phyloP scores from a whole-genome alignment of 1,140 invertebrate species.

The Drosophila setifemur region DNA sequence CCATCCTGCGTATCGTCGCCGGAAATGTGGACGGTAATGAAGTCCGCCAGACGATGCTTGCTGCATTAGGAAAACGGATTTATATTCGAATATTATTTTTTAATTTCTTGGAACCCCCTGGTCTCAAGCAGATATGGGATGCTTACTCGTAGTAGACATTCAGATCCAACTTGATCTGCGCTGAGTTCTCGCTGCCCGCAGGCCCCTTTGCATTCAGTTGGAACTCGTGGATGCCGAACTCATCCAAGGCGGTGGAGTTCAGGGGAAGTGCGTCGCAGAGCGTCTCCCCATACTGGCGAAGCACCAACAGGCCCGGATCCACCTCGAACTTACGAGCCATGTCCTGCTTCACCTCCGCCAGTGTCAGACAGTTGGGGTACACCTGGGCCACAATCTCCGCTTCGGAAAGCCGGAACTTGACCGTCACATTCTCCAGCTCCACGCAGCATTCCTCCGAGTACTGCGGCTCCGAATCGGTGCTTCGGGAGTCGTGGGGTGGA shows the following conservation, averaged over 20 bases:
- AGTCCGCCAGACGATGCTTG: constrained; percentile 82
- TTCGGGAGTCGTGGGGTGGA: constrained; percentile 6
- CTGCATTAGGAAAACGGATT: constrained; percentile 14
- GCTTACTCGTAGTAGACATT: constrained; percentile 72
- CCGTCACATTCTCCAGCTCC: constrained; percentile 68
- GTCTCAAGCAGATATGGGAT: too few relatives aligned
- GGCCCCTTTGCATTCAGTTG: constrained; percentile 44
- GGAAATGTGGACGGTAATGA: constrained; percentile 83
- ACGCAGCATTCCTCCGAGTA: constrained; percentile 35
- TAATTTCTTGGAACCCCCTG: background rate
- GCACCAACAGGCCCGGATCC: constrained; percentile 33
- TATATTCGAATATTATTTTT: background rate
- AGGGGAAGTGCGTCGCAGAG: constrained; percentile 51
- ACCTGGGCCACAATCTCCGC: constrained; percentile 72
- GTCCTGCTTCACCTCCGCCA: constrained; percentile 74
- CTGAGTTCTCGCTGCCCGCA: background rate
- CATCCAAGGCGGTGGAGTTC: constrained; percentile 49
- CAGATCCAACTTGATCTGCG: constrained; percentile 47
- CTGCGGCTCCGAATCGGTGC: constrained; percentile 44
- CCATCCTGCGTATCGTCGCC: constrained; percentile 75
- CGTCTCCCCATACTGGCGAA: constrained; percentile 45
- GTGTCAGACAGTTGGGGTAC: constrained; percentile 76
- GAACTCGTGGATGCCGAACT: constrained; percentile 76
- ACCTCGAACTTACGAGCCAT: constrained; percentile 73
- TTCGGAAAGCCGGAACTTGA: constrained; percentile 68